Evolutionary conservation across 2,888 invertebrate genomes (phyloP).

Genomic region (Unio pictorum): DNA sequence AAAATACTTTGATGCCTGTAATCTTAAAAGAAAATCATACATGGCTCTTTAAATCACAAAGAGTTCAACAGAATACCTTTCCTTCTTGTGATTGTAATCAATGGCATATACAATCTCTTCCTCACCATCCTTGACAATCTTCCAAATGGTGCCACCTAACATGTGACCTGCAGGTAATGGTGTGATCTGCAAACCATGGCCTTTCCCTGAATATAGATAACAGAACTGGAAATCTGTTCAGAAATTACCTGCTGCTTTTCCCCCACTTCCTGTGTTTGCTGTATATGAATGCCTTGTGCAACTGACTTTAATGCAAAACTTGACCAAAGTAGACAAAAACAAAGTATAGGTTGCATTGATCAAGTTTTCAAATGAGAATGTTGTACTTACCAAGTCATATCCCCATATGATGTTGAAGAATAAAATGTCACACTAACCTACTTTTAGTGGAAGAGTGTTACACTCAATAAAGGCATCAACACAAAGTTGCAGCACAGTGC

Average conservation of each 20-base stretch:
- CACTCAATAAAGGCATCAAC: too few relatives aligned
- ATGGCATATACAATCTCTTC: conserved; percentile 99
- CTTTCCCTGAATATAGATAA: conserved; percentile 81
- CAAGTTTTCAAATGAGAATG: too few relatives aligned
- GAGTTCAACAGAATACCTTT: conserved; percentile 75
- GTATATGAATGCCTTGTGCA: too few relatives aligned
- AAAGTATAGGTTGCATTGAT: too few relatives aligned
- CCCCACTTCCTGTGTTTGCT: too few relatives aligned
- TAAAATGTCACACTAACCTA: too few relatives aligned
- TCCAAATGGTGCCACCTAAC: conserved; percentile 99
- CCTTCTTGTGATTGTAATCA: conserved; percentile 99
- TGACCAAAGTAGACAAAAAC: too few relatives aligned
- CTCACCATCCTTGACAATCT: conserved; percentile 97
- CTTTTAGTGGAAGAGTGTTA: too few relatives aligned
- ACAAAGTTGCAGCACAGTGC: neutral
- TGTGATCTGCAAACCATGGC: conserved; percentile 93
- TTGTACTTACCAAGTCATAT: too few relatives aligned
- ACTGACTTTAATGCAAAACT: too few relatives aligned
- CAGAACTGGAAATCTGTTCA: neutral
- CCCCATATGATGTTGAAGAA: too few relatives aligned
- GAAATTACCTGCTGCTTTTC: neutral
- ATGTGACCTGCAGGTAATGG: conserved; percentile 97
- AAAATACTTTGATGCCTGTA: conserved; percentile 1
- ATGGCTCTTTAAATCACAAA: neutral
- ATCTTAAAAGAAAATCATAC: neutral